Evolutionary conservation across 2,113 vertebrate species (phyloP), one percentile per base, ranked within the genome.

Genomic region (Osmerus eperlanus): DNA sequence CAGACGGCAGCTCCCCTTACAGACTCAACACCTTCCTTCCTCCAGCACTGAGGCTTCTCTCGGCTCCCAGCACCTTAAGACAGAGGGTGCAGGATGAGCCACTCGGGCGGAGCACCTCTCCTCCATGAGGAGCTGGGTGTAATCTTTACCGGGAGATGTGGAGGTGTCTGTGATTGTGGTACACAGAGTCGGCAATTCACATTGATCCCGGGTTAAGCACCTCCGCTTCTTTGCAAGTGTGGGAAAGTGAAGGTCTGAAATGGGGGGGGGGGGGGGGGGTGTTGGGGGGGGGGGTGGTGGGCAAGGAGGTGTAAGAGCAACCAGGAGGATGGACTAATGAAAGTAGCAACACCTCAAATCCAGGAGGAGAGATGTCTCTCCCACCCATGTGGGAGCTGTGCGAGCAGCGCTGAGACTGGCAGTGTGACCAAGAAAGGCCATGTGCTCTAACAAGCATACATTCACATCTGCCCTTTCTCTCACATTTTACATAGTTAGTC

Each of bases 281-380:
- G 19, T 0, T 3, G 59, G 21, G 21, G 21, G 11, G 11, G 58
- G 19, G 21, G 19, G 58, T 2, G 11, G 23, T 16, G 67, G 68
- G 73, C 81, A 71, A 54, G 73, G 62, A 88, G 82, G 84, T 88
- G 87, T 78, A 77, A 86, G 74, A 75, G 71, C 21, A 14, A 68
- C 76, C 75, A 69, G 77, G 81, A 77, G 77, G 76, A 81, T 61
- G 71, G 77, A 55, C 68, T 88, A 86, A 90, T 89, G 85, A 87
- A 87, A 80, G 78, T 75, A 86, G 87, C 81, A 85, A 89, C 86
- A 90, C 88, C 86, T 89, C 73, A 2, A 51, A 58, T 85, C 80
- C 79, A 16, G 66, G 13, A 78, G 75, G 83, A 83, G 41, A 61
- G 28, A 68, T 29, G 75, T 70, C 36, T 72, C 79, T 78, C 66